phyloP scores from a whole-genome alignment of 1,140 invertebrate genomes.

The Orius insidiosus region DNA sequence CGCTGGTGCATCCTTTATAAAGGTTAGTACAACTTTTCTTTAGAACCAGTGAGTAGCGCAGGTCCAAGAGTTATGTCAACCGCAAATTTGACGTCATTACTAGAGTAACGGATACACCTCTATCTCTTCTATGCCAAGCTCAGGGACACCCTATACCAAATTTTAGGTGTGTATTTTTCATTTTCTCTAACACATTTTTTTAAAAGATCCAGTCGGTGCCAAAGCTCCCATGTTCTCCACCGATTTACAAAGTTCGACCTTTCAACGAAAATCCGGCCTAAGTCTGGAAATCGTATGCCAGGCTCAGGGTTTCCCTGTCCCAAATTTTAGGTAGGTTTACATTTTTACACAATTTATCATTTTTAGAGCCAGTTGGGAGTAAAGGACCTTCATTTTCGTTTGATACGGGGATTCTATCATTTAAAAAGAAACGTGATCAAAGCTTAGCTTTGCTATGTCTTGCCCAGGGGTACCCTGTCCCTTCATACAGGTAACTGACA shows the following conservation, averaged over 20 bases:
- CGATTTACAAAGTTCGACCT: slow-evolving; percentile 25
- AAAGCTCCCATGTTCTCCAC: slow-evolving; percentile 29
- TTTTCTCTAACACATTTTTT: background rate
- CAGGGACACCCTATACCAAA: slow-evolving; percentile 33
- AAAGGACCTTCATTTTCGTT: slow-evolving; percentile 23
- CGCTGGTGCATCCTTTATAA: too few species aligned
- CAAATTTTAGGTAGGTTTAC: slow-evolving; percentile 42
- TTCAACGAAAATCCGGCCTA: slow-evolving; percentile 29
- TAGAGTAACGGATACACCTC: slow-evolving; percentile 6
- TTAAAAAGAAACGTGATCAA: slow-evolving; percentile 26
- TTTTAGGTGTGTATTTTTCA: slow-evolving; percentile 28
- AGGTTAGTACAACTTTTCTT: background rate
- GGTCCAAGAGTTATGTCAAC: slow-evolving; percentile 32
- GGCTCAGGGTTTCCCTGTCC: slow-evolving; percentile 50
- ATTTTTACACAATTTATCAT: slow-evolving; percentile 10
- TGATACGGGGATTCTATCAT: slow-evolving; percentile 26
- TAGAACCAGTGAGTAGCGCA: slow-evolving; percentile 34
- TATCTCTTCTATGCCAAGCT: slow-evolving; percentile 34
- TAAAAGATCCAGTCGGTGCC: slow-evolving; percentile 35
- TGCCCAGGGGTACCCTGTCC: slow-evolving; percentile 51
- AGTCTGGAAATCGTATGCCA: slow-evolving; percentile 44
- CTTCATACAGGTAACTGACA: slow-evolving; percentile 43
- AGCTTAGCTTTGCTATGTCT: slow-evolving; percentile 35
- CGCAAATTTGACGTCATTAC: slow-evolving; percentile 15
- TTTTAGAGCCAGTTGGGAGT: slow-evolving; percentile 24